phyloP scores from a whole-genome alignment of 2,888 invertebrate species.

The Seira musarum region DNA sequence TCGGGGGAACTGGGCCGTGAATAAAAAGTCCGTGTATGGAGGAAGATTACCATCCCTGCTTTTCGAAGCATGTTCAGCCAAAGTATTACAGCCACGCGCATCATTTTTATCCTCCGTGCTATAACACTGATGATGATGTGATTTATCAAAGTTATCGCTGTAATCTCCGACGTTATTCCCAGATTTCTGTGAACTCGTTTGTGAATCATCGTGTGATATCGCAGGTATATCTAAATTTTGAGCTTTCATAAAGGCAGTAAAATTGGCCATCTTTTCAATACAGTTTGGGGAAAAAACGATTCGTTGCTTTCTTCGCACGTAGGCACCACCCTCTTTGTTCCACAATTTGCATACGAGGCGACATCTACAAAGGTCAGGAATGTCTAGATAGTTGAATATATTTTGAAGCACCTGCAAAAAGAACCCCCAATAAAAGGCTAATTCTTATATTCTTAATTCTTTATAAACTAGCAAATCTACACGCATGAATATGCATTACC shows the following conservation, averaged over 20 bases:
- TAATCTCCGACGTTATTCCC: too few relatives aligned
- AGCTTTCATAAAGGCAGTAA: slow-evolving; percentile 58
- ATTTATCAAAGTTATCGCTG: too few relatives aligned
- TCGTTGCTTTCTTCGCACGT: slow-evolving; percentile 54
- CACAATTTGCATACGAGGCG: slow-evolving; percentile 61
- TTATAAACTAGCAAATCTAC: not conserved
- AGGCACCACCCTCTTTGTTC: slow-evolving; percentile 60
- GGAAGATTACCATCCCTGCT: slow-evolving; percentile 32
- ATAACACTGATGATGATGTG: too few relatives aligned
- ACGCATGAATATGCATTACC: slow-evolving; percentile 4
- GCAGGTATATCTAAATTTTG: slow-evolving; percentile 16
- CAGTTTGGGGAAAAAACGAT: slow-evolving; percentile 63
- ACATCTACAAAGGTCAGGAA: slow-evolving; percentile 47
- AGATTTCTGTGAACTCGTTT: too few relatives aligned
- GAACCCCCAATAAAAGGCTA: not conserved
- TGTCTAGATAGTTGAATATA: slow-evolving; percentile 52
- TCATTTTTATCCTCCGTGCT: not conserved
- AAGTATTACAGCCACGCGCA: not conserved
- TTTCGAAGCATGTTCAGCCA: not conserved
- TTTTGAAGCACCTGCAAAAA: slow-evolving; percentile 59
- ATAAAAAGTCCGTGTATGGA: slow-evolving; percentile 59
- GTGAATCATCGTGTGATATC: too few relatives aligned
- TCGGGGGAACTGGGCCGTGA: slow-evolving; percentile 61
- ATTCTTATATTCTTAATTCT: too few relatives aligned
- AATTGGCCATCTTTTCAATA: slow-evolving; percentile 60